phyloP scores from a whole-genome alignment of 2,888 invertebrate species.

The Linyphia triangularis region DNA sequence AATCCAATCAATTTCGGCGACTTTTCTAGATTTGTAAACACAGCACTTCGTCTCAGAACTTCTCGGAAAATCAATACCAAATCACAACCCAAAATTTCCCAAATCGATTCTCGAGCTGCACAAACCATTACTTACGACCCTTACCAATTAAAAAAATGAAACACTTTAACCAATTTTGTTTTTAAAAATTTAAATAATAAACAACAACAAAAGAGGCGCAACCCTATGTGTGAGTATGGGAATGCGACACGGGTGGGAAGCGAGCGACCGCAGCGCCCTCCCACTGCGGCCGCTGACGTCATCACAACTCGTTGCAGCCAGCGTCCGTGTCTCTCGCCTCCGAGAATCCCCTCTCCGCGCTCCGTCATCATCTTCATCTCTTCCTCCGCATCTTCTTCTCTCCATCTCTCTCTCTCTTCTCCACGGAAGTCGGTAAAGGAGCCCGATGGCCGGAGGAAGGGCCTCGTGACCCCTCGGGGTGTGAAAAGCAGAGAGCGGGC shows the following conservation, averaged over 20 bases:
- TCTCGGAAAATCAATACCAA: too few species aligned
- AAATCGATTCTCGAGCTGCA: too few species aligned
- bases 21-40: too few species aligned
- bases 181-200: too few species aligned
- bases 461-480: slow-evolving; percentile 8
- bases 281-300: slow-evolving; percentile 53
- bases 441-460: slow-evolving; percentile 1
- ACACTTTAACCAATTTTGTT: too few species aligned
- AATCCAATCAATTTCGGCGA: too few species aligned
- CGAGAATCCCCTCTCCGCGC: slow-evolving; percentile 29
- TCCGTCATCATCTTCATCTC: slow-evolving; percentile 15
- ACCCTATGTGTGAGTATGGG: neutral
- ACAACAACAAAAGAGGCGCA: too few species aligned
- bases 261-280: slow-evolving; percentile 43
- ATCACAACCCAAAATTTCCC: too few species aligned
- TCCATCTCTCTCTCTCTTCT: slow-evolving; percentile 26
- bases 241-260: neutral
- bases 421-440: neutral
- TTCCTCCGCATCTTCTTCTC: slow-evolving; percentile 20
- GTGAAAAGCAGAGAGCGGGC: neutral
- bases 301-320: slow-evolving; percentile 58
- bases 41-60: too few species aligned
- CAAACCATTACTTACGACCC: too few species aligned
- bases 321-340: slow-evolving; percentile 28
- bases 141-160: too few species aligned